phyloP scores from a whole-genome alignment of 2,797 vertebrate species.

The Threskiornis aethiopicus region DNA sequence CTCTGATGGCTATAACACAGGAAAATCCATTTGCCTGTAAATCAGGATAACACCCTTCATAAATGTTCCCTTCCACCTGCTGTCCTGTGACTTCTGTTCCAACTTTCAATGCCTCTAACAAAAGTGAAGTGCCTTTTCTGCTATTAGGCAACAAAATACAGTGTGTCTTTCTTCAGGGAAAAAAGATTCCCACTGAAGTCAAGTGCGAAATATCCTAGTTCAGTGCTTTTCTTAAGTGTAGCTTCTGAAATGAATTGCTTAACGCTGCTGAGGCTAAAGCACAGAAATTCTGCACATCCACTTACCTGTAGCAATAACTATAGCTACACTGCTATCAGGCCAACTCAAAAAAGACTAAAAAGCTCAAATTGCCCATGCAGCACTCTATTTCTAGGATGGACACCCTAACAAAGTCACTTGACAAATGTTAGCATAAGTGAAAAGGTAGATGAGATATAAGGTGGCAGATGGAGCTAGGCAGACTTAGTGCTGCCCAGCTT shows the following conservation, averaged over 20 bases:
- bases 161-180: neutral
- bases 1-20: neutral
- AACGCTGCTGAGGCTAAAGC: neutral
- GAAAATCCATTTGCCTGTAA: neutral
- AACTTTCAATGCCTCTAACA: neutral
- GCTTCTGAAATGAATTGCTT: neutral
- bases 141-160: neutral
- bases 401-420: neutral
- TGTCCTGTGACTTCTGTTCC: neutral
- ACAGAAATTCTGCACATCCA: neutral
- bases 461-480: neutral
- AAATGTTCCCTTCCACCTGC: rapidly evolving
- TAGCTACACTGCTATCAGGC: neutral
- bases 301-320: neutral
- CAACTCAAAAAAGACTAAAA: neutral
- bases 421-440: neutral
- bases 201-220: neutral
- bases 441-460: neutral
- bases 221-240: neutral
- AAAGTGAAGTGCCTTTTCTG: neutral
- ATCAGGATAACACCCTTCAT: neutral
- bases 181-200: neutral
- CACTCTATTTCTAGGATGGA: neutral
- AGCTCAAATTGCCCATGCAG: neutral
- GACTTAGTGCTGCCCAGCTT: neutral